These are phyloP conservation scores for Hephaestus fuliginosus DNA, from an alignment of 2,797 vertebrate genomes.

Conservation along the genomic window DNA sequence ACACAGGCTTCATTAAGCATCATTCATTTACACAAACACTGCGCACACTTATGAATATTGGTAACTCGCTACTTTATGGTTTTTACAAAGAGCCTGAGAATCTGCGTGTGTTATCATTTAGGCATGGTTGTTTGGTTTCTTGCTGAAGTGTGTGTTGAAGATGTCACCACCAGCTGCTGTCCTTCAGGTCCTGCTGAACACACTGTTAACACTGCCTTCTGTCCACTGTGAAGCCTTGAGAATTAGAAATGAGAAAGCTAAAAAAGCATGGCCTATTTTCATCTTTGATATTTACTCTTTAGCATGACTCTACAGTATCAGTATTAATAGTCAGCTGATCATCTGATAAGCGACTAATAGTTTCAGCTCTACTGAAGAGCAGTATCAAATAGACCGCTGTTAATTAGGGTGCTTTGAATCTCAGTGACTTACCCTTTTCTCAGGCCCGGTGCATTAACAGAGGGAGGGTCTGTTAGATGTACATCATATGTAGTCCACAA, in stretches of 20 bases:
- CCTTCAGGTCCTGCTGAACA: constrained; percentile 33
- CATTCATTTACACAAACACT: constrained; percentile 22
- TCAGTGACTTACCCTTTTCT: neutral
- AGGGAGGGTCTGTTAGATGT: neutral
- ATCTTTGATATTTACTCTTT: neutral
- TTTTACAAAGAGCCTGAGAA: constrained; percentile 59
- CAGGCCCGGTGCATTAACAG: neutral
- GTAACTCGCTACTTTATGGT: constrained; percentile 16
- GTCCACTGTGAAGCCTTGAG: neutral
- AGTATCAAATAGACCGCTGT: neutral
- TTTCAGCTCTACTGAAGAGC: neutral
- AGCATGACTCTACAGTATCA: neutral
- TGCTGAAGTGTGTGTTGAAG: constrained; percentile 33
- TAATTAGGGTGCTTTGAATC: neutral
- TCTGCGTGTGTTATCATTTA: constrained; percentile 31
- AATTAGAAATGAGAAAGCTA: neutral
- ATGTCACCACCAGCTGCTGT: constrained; percentile 63
- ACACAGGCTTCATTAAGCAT: constrained; percentile 19
- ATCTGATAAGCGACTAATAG: neutral
- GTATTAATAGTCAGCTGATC: neutral
- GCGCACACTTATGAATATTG: constrained; percentile 43
- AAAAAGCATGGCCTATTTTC: neutral
- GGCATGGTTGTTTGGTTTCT: constrained; percentile 30
- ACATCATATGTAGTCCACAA: neutral
- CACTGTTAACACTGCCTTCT: neutral